Conservation (phyloP, 2,113 vertebrate genomes). For the human region DNA sequence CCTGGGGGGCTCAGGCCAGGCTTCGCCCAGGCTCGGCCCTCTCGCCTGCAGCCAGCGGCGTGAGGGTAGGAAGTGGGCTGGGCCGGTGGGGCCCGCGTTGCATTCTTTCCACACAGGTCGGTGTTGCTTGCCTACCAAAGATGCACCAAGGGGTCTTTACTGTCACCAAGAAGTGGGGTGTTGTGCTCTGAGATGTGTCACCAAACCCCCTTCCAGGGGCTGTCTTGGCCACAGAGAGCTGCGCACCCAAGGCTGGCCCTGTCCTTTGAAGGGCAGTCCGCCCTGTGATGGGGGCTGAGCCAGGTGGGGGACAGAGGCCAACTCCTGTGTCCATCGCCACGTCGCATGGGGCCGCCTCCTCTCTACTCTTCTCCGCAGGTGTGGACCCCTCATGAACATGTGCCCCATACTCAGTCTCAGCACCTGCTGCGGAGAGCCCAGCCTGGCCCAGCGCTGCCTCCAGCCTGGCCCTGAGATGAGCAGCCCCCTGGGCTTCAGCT, state of each 20-base stretch:
- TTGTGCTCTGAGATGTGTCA: background rate
- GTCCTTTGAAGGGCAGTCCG: no score
- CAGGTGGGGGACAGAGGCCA: background rate
- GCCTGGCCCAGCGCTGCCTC: rapidly evolving
- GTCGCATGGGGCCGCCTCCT: rapidly evolving
- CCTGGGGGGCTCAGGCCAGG: background rate
- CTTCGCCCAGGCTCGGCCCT: no score
- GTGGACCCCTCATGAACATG: background rate
- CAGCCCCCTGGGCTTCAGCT: background rate
- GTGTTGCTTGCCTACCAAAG: background rate
- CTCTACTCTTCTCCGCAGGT: background rate
- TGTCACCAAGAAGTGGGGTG: background rate
- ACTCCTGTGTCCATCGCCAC: no score
- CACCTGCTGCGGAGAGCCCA: background rate
- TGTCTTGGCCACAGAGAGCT: background rate
- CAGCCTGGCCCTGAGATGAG: background rate
- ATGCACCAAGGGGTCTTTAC: rapidly evolving
- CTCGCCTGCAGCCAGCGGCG: rapidly evolving
- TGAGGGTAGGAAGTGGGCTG: rapidly evolving
- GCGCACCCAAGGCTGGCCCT: background rate
- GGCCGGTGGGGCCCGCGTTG: rapidly evolving
- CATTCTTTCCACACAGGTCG: rapidly evolving
- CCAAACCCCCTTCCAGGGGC: background rate
- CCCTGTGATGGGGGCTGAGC: rapidly evolving
- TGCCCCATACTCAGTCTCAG: no score